Percentiles rank a stretch among this genome's conserved stretches.
phyloP scores from a whole-genome alignment of 2,888 invertebrate genomes.

The Ornithoptera alexandrae region DNA sequence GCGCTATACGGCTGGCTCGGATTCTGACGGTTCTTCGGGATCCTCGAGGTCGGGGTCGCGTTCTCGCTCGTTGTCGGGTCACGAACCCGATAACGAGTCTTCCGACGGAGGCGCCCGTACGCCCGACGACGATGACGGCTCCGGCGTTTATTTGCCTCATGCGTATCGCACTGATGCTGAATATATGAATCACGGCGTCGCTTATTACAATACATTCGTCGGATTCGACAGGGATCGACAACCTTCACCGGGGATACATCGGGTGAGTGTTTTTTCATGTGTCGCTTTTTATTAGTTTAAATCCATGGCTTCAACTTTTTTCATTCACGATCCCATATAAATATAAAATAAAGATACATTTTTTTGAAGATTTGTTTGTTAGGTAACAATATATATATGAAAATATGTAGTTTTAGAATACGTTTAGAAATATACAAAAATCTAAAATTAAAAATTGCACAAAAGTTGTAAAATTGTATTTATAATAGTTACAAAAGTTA shows the following conservation, averaged over 20 bases:
- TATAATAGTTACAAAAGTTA: no score
- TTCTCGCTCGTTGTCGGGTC: constrained; percentile 85
- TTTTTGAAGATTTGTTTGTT: no score
- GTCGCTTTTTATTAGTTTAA: no score
- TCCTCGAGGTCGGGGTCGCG: constrained; percentile 83
- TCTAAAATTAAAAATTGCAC: no score
- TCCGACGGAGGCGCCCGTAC: constrained; percentile 85
- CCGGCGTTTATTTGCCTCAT: constrained; percentile 83
- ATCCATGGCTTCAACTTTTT: no score
- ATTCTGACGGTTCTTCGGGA: constrained; percentile 85
- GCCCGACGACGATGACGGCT: constrained; percentile 84
- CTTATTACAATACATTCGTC: constrained; percentile 82
- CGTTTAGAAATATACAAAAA: no score
- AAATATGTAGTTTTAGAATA: no score
- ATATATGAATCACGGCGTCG: constrained; percentile 79
- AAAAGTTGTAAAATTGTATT: no score
- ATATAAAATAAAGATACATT: no score
- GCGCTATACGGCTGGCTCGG: constrained; percentile 82
- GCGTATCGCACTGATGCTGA: constrained; percentile 75
- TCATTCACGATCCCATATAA: no score
- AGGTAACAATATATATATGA: no score
- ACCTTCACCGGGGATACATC: constrained; percentile 67
- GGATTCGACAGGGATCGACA: constrained; percentile 78
- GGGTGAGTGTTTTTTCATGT: constrained; percentile 54
- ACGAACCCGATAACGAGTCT: constrained; percentile 88